A percentile compares a stretch with the other conserved stretches of the same genome.
Evolutionary conservation across 2,113 vertebrate genomes (phyloP).

Genomic region (Pteropus alecto): DNA sequence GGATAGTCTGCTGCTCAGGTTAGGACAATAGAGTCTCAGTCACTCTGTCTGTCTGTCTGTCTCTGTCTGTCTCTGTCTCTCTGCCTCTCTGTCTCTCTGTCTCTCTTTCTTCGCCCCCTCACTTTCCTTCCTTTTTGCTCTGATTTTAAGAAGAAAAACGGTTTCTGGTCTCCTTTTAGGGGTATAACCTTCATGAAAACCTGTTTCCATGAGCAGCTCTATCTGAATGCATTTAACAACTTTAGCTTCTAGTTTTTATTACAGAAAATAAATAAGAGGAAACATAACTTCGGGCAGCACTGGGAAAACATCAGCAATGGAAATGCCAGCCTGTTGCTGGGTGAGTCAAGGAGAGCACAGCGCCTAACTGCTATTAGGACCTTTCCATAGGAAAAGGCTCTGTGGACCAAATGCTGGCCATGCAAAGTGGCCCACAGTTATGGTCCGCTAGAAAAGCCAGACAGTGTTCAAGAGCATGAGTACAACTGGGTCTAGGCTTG

Average conservation of each 20-base stretch:
- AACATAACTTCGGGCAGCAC: neutral
- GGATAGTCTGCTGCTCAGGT: neutral
- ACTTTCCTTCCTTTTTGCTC: neutral
- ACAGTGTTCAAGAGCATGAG: neutral
- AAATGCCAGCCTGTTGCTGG: neutral
- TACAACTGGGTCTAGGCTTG: neutral
- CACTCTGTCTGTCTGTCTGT: neutral
- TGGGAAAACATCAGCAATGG: neutral
- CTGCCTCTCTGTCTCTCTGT: neutral
- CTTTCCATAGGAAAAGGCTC: neutral
- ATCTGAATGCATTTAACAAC: neutral
- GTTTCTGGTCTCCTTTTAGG: neutral
- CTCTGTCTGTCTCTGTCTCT: neutral
- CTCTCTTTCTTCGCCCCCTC: neutral
- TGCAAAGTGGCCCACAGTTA: neutral
- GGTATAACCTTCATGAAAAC: neutral
- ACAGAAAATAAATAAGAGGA: constrained; percentile 13
- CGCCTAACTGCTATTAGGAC: neutral
- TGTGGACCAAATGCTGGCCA: neutral
- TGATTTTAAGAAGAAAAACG: neutral
- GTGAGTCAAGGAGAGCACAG: neutral
- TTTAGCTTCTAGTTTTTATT: constrained; percentile 20
- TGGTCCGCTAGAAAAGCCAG: neutral
- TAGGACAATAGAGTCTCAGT: neutral
- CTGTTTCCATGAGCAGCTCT: neutral